Evolutionary conservation across 2,797 vertebrate genomes (phyloP), one percentile per base, ranked within the genome.

Genomic region (Periophthalmus magnuspinnatus): DNA sequence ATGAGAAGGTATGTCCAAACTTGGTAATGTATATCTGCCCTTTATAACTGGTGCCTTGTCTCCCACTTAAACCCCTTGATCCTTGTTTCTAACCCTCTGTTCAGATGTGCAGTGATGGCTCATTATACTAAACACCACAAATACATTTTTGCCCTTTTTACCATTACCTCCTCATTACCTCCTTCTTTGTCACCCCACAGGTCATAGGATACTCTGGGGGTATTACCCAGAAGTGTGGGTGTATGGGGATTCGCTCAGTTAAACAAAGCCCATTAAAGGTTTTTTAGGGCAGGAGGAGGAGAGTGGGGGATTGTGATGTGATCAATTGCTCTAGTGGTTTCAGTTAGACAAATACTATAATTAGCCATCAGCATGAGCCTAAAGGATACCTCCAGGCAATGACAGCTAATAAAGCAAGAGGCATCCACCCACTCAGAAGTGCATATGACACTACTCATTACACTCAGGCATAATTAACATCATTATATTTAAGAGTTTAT

Each of bases 251-350:
- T 1, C 17, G 47, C 13, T 34, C 50, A 41, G 45, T 28, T 9
- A 5, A 48, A 45, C 60, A 17, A 16, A 36, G 55, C 19, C 63
- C 63, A 68, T 81, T 81, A 68, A 28, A 70, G 22, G 47, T 45
- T 13, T 65, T 24, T 67, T 10, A 4, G 2, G 68, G 33, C 13
- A 22, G 38, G 3, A 36, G 5, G 4, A 36, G 7, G 59, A 38
- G 17, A 17, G 59, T 1, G 1, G n/a, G 8, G 16, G 32, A 59
- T 19, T 4, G 32, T 57, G 32, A 19, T 4, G 32, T 36, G 32
- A 33, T 34, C 58, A 60, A 34, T 34, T 32, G 1, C 14, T 34
- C 28, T 28, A 28, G 28, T 1, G 58, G 8, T 32, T 34, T 14
- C 14, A 6, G 5, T 21, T 10, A 13, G 59, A n/a, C 17, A 19